phyloP scores from a whole-genome alignment of 2,888 invertebrate species.

The Phalera bucephala region DNA sequence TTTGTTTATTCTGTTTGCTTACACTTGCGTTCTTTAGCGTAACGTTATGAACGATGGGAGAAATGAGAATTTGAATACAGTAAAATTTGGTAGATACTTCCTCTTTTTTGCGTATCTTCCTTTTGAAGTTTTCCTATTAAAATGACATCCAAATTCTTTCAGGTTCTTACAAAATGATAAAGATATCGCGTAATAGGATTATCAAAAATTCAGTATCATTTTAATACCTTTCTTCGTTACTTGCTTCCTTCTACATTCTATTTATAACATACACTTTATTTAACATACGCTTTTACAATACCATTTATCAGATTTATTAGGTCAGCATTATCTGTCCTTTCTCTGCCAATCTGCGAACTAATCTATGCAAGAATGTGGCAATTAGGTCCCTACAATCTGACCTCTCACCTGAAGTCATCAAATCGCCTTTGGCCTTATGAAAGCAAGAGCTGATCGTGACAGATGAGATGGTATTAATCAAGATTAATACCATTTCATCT shows the following conservation, averaged over 20 bases:
- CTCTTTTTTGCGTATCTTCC: no score
- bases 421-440: not conserved
- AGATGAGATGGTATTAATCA: not conserved
- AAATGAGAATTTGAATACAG: constrained; percentile 32
- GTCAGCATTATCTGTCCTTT: not conserved
- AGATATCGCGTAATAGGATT: no score
- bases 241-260: no score
- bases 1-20: constrained; percentile 35
- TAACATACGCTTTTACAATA: no score
- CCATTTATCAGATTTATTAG: not conserved
- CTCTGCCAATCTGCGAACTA: not conserved
- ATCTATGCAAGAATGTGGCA: constrained; percentile 1
- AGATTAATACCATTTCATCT: no score
- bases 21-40: constrained; percentile 25
- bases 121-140: constrained; percentile 7
- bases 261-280: no score
- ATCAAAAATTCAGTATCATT: no score
- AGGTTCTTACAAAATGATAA: no score
- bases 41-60: constrained; percentile 22
- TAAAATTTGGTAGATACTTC: constrained; percentile 28
- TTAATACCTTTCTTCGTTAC: no score
- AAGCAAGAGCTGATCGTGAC: not conserved
- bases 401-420: not conserved
- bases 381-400: constrained; percentile 1
- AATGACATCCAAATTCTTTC: constrained; percentile 6